Conservation (phyloP, 2,888 invertebrate genomes). For the Ligdia adustata region DNA sequence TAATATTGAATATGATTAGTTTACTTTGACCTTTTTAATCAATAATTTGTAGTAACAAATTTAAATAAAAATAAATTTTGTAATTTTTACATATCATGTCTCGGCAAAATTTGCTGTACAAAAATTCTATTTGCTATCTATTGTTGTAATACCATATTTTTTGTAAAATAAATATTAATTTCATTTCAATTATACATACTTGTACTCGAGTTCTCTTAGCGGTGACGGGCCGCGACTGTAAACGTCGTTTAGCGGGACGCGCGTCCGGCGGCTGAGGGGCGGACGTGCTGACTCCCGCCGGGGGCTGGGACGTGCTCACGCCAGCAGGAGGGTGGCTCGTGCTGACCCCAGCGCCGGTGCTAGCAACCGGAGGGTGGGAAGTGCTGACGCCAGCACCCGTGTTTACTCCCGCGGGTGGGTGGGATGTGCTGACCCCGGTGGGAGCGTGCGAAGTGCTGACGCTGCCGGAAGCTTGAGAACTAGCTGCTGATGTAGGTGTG, state of each 20-base stretch:
- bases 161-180: too few relatives aligned
- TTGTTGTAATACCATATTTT: too few relatives aligned
- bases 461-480: conserved; percentile 54
- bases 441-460: conserved; percentile 50
- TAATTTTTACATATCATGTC: too few relatives aligned
- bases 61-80: too few relatives aligned
- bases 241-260: conserved; percentile 67
- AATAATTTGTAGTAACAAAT: too few relatives aligned
- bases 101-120: too few relatives aligned
- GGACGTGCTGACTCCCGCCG: conserved; percentile 54
- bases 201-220: conserved; percentile 82
- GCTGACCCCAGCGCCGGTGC: conserved; percentile 54
- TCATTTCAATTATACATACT: conserved; percentile 52
- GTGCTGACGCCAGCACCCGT: conserved; percentile 56
- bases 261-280: conserved; percentile 63
- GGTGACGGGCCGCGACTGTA: conserved; percentile 70
- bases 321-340: conserved; percentile 52
- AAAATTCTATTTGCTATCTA: too few relatives aligned
- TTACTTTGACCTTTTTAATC: too few relatives aligned
- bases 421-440: conserved; percentile 49
- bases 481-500: conserved; percentile 49
- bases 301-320: conserved; percentile 52
- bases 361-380: conserved; percentile 48
- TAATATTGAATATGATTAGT: too few relatives aligned
- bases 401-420: conserved; percentile 40